These are phyloP conservation scores for Drosophila sechellia DNA, from an alignment of 1,140 invertebrate species.

Conservation along the genomic window DNA sequence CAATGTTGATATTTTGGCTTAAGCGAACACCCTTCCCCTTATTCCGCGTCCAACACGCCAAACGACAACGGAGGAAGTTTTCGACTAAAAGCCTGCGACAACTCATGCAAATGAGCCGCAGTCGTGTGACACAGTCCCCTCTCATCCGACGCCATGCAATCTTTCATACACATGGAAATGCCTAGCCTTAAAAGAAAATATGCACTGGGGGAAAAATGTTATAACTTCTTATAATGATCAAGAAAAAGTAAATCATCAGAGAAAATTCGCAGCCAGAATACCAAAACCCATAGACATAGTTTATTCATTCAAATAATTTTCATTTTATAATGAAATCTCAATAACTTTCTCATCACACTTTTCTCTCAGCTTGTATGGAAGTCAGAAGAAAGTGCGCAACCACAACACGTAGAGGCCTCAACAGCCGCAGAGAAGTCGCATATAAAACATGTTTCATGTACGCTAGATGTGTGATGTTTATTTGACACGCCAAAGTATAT, in stretches of 20 bases:
- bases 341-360: background rate
- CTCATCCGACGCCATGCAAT: constrained; percentile 18
- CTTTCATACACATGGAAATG: constrained; percentile 44
- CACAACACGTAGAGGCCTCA: constrained; percentile 65
- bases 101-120: constrained; percentile 79
- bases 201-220: background rate
- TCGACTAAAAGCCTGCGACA: constrained; percentile 78
- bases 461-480: constrained; percentile 80
- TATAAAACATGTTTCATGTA: constrained; percentile 82
- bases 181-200: constrained; percentile 55
- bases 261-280: too few relatives aligned
- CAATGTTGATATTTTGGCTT: constrained; percentile 60
- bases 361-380: background rate
- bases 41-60: constrained; percentile 14
- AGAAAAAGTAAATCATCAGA: too few relatives aligned
- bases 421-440: constrained; percentile 45
- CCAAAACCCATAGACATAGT: too few relatives aligned
- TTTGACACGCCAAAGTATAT: constrained; percentile 83
- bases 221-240: background rate
- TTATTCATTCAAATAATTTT: too few relatives aligned
- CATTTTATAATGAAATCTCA: background rate
- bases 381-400: constrained; percentile 61
- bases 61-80: constrained; percentile 51
- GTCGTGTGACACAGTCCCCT: constrained; percentile 49
- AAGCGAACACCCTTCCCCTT: constrained; percentile 17